Evolutionary conservation across 2,888 invertebrate species (phyloP).

Genomic region (Trachelus iudaicus): DNA sequence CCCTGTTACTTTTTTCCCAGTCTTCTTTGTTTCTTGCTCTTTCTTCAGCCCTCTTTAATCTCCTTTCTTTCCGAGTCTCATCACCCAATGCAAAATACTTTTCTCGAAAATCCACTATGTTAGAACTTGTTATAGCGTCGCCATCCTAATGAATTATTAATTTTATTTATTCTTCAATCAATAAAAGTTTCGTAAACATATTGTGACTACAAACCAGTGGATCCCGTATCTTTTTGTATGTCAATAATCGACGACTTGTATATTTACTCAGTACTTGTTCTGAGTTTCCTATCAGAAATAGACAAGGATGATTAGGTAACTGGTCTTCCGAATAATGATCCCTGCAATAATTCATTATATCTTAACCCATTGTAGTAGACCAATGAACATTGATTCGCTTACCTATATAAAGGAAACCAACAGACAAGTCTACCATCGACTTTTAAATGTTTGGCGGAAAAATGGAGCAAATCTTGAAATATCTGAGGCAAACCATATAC

Average conservation of each 20-base stretch:
- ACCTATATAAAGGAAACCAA: slow-evolving; percentile 95
- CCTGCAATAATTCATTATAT: slow-evolving; percentile 63
- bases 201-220: slow-evolving; percentile 54
- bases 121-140: slow-evolving; percentile 48
- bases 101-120: slow-evolving; percentile 70
- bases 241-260: slow-evolving; percentile 85
- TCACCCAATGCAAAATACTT: slow-evolving; percentile 79
- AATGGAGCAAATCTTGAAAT: slow-evolving; percentile 85
- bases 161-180: neutral
- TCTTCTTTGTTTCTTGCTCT: slow-evolving; percentile 56
- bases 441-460: slow-evolving; percentile 82
- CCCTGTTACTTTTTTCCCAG: slow-evolving; percentile 48
- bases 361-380: neutral
- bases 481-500: slow-evolving; percentile 86
- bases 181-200: neutral
- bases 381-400: slow-evolving; percentile 26
- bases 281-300: slow-evolving; percentile 83
- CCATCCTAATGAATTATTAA: slow-evolving; percentile 24
- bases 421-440: slow-evolving; percentile 87
- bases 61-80: slow-evolving; percentile 73
- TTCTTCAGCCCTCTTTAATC: slow-evolving; percentile 66
- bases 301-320: slow-evolving; percentile 84
- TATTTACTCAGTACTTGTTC: slow-evolving; percentile 88
- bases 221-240: slow-evolving; percentile 81
- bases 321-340: slow-evolving; percentile 78